Conservation (phyloP, 2,888 invertebrate genomes). For the Cantharis lateralis region DNA sequence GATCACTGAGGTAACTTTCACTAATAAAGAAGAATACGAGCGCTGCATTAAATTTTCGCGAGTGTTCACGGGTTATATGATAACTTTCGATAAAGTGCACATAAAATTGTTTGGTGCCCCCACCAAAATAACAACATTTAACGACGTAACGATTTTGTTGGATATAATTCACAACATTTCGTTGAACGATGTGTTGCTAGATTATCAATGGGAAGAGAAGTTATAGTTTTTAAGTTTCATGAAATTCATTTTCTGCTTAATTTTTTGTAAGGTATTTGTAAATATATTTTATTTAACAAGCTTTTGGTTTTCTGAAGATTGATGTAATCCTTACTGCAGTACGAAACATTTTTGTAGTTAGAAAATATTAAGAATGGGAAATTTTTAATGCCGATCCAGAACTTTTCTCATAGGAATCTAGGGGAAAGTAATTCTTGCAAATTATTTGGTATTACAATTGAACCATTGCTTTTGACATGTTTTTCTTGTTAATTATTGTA, state of each 20-base stretch:
- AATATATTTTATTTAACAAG: background rate
- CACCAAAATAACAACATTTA: slow-evolving; percentile 44
- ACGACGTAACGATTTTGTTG: slow-evolving; percentile 53
- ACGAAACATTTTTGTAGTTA: background rate
- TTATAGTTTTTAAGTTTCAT: background rate
- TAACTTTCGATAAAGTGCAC: slow-evolving; percentile 32
- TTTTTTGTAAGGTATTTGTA: background rate
- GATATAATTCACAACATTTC: slow-evolving; percentile 53
- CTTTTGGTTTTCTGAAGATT: background rate
- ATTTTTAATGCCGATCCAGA: background rate
- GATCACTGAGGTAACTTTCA: slow-evolving; percentile 26
- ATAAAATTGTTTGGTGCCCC: slow-evolving; percentile 55
- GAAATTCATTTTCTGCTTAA: background rate
- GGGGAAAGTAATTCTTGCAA: background rate
- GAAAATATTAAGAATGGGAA: background rate
- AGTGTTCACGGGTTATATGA: slow-evolving; percentile 6
- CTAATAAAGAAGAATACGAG: slow-evolving; percentile 25
- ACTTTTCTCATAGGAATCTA: background rate
- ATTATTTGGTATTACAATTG: background rate
- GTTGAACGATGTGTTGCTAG: slow-evolving; percentile 44
- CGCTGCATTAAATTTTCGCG: slow-evolving; percentile 25
- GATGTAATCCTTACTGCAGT: background rate
- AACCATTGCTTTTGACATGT: background rate
- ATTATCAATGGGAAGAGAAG: slow-evolving; percentile 10
- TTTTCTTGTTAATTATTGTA: background rate